Percentiles rank a stretch among this genome's conserved stretches.
Conservation (phyloP, 2,113 vertebrate species). For the Genyomyrus donnyi region DNA sequence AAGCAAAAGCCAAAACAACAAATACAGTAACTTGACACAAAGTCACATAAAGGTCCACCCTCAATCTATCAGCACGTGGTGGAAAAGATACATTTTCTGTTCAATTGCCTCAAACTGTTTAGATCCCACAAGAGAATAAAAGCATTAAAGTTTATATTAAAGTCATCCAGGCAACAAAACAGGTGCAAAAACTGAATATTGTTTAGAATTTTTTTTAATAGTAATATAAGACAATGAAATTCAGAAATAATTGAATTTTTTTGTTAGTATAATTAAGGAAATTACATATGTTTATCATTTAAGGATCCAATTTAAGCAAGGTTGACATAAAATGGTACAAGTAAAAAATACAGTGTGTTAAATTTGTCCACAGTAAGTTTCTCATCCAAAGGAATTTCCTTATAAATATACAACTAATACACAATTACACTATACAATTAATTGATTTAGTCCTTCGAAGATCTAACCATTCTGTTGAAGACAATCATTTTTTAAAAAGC, state of each 20-base stretch:
- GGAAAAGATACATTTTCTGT: not conserved
- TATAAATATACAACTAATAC: not conserved
- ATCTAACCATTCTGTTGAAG: not conserved
- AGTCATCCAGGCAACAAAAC: not conserved
- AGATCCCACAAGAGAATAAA: not conserved
- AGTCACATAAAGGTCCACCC: not conserved
- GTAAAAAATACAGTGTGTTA: not conserved
- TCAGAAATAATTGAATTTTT: not conserved
- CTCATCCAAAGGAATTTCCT: not conserved
- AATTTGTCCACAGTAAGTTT: not conserved
- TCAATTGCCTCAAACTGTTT: not conserved
- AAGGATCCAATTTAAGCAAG: not conserved
- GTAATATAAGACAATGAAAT: not conserved
- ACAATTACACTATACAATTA: not conserved
- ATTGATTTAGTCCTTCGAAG: not conserved
- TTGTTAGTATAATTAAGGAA: not conserved
- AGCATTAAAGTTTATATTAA: not conserved
- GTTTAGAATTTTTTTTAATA: not conserved
- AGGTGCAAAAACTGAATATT: not conserved
- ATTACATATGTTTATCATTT: not conserved
- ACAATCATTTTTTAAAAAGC: not conserved
- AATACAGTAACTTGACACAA: no score
- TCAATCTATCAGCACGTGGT: not conserved
- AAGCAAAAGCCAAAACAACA: no score
- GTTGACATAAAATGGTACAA: not conserved